Evolutionary conservation across 53 echinoderm and acorn worm genomes (phyloP), one percentile per base, ranked within the genome.

Genomic region (Paracentrotus lividus): DNA sequence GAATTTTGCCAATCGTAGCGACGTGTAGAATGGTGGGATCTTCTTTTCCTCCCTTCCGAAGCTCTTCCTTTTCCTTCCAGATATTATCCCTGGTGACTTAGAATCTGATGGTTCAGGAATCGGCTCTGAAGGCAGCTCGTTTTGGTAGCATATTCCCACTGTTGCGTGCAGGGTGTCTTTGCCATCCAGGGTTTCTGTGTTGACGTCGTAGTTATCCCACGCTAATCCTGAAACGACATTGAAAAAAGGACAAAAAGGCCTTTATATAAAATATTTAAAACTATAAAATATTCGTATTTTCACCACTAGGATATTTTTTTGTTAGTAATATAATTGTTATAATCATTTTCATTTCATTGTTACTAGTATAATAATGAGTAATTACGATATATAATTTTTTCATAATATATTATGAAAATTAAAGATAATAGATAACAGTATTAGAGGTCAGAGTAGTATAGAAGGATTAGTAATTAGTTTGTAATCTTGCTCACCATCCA

Each of bases 181-280:
- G 36, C 97, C 95, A 78, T 93, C 94, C 24, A 93, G 45, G 36
- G 97, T 97, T 23, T 95, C 97, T 76, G 91, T 85, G n/a, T 94
- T 94, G 21, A 89, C 94, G 47, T 97, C 95, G 81, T 91, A 94
- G 49, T 97, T 97, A 72, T 97, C 97, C 97, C 97, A 97, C 81
- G 93, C 95, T 36, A 93, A 75, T 13, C 94, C 97, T 92, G 92
- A 47, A n/a, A 47, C 5, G 29, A 85, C 49, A 47, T 1, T 32
- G 33, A 32, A 36, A 76, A 1, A 59, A 8, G 95, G 24, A 3
- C 15, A 54, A 8, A 54, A 54, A n/a, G n/a, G n/a, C n/a, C n/a
- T n/a, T n/a, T n/a, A n/a, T n/a, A n/a, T n/a, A n/a, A 49, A 49
- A 10, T 49, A 49, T 49, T 49, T 5, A 49, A 7, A 49, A 49